Conservation (phyloP, 1,140 invertebrate genomes). For the Drosophila micromelanica region DNA sequence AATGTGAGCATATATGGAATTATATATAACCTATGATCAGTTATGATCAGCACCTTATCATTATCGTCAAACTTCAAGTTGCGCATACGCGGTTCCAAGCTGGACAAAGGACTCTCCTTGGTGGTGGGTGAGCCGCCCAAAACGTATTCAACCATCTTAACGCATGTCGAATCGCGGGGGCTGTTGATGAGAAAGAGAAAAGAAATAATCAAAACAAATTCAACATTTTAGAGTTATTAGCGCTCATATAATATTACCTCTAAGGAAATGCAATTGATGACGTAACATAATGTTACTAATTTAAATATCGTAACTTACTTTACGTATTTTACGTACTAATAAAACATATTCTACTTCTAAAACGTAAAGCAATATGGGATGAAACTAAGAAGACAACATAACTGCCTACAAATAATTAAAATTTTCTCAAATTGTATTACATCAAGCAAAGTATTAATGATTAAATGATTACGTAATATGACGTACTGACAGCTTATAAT, state of each 20-base stretch:
- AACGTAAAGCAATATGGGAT: too few species aligned
- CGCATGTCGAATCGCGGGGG: slow-evolving; percentile 90
- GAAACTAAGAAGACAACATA: too few species aligned
- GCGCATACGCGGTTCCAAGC: slow-evolving; percentile 89
- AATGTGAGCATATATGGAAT: background rate
- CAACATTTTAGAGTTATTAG: background rate
- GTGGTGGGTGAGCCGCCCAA: slow-evolving; percentile 95
- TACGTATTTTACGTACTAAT: too few species aligned
- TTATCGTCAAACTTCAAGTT: slow-evolving; percentile 88
- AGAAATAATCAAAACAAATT: background rate
- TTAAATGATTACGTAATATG: too few species aligned
- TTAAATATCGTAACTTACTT: too few species aligned
- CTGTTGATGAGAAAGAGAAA: slow-evolving; percentile 34
- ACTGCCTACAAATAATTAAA: too few species aligned
- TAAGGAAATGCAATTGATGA: background rate
- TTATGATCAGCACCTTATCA: slow-evolving; percentile 67
- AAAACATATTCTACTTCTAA: too few species aligned
- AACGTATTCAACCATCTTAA: slow-evolving; percentile 99
- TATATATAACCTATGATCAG: too few species aligned
- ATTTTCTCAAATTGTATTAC: too few species aligned
- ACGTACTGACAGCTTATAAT: too few species aligned
- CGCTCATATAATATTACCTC: too few species aligned
- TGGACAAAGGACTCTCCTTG: slow-evolving; percentile 88
- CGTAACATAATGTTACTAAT: background rate
- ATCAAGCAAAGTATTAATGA: too few species aligned